Percentiles rank a stretch among this genome's conserved stretches.
phyloP scores from a whole-genome alignment of 1,140 invertebrate species.

The Callitettix versicolor region DNA sequence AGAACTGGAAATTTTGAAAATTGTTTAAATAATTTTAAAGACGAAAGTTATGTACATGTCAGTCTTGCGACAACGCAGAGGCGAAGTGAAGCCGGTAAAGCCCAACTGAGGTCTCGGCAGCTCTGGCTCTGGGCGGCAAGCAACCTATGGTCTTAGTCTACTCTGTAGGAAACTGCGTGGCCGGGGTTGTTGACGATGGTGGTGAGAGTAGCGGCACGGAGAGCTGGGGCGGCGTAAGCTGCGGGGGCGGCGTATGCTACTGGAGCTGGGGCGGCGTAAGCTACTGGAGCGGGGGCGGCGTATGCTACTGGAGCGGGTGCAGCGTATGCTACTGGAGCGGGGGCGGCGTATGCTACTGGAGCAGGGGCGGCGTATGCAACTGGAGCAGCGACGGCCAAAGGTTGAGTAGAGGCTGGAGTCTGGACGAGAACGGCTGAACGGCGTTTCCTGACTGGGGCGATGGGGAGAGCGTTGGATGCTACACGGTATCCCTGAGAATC shows the following conservation, averaged over 20 bases:
- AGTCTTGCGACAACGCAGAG: background rate
- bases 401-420: conserved; percentile 36
- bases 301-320: conserved; percentile 16
- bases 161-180: conserved; percentile 34
- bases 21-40: too few relatives aligned
- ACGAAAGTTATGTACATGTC: conserved; percentile 1
- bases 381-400: conserved; percentile 31
- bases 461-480: conserved; percentile 38
- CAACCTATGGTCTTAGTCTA: conserved; percentile 26
- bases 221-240: conserved; percentile 30
- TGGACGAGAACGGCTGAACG: conserved; percentile 30
- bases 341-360: conserved; percentile 4
- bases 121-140: conserved; percentile 10
- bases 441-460: conserved; percentile 26
- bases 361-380: conserved; percentile 30
- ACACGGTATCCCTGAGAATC: conserved; percentile 41
- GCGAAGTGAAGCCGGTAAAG: conserved; percentile 5
- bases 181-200: conserved; percentile 33
- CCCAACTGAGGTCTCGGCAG: conserved; percentile 21
- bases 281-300: conserved; percentile 1
- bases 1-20: too few relatives aligned
- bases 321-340: conserved; percentile 12
- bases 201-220: conserved; percentile 33
- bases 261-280: conserved; percentile 20
- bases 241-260: conserved; percentile 23